These are phyloP conservation scores for Molossus molossus DNA, from an alignment of 2,797 vertebrate genomes.

Conservation along the genomic window DNA sequence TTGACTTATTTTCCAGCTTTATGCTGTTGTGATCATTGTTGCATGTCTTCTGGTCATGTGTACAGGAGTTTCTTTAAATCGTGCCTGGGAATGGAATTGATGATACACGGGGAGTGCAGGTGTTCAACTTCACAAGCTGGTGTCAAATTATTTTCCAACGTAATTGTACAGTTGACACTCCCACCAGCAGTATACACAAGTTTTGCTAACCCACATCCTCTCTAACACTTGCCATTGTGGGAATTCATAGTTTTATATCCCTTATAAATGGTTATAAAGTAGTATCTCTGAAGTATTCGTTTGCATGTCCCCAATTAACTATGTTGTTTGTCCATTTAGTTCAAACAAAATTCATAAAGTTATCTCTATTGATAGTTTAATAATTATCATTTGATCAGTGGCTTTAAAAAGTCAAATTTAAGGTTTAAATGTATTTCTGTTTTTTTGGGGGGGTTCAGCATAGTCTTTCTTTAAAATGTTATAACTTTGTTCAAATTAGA, in stretches of 20 bases:
- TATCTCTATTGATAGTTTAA: not conserved
- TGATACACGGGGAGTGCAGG: not conserved
- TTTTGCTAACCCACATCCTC: not conserved
- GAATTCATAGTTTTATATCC: not conserved
- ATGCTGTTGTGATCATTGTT: not conserved
- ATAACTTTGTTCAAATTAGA: conserved; percentile 48
- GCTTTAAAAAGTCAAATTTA: conserved; percentile 64
- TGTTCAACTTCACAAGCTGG: not conserved
- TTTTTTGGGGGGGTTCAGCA: not conserved
- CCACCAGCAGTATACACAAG: not conserved
- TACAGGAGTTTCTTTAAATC: not conserved
- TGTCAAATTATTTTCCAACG: not conserved
- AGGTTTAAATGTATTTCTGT: conserved; percentile 64
- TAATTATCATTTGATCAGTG: conserved; percentile 12
- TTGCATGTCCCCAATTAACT: not conserved
- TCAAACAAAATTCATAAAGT: conserved; percentile 13
- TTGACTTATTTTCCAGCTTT: conserved; percentile 18
- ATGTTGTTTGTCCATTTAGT: not conserved
- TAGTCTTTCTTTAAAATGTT: conserved; percentile 69
- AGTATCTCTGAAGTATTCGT: not conserved
- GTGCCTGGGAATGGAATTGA: not conserved
- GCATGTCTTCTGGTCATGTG: not conserved
- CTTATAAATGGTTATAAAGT: not conserved
- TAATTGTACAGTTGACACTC: not conserved
- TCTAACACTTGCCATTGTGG: not conserved